Evolutionary conservation across 1,140 invertebrate species (phyloP).

Genomic region (Danaus plexippus): DNA sequence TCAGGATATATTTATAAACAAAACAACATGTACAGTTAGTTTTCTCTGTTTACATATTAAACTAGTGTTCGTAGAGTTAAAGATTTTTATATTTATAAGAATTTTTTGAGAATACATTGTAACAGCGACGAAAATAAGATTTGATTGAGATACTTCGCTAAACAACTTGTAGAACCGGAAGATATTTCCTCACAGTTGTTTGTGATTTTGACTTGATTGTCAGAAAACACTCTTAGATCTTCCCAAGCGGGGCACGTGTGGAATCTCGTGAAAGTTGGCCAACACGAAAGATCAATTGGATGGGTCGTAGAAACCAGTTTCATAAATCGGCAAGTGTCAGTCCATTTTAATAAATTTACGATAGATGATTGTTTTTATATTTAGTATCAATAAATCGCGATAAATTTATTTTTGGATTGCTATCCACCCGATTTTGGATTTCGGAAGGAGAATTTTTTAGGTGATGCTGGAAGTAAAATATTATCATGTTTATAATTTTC

Average conservation of each 20-base stretch:
- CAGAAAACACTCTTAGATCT: conserved; percentile 17
- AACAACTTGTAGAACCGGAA: too few species aligned
- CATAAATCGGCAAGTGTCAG: conserved; percentile 61
- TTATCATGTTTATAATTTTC: background rate
- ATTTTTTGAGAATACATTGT: too few species aligned
- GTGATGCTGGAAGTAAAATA: conserved; percentile 3
- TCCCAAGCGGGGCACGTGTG: conserved; percentile 27
- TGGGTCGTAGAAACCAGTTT: conserved; percentile 55
- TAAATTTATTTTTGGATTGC: conserved; percentile 10
- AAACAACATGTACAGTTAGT: too few species aligned
- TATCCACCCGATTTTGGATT: conserved; percentile 1
- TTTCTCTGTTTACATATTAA: too few species aligned
- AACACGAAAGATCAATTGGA: conserved; percentile 59
- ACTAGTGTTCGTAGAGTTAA: too few species aligned
- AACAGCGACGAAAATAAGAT: too few species aligned
- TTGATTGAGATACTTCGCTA: too few species aligned
- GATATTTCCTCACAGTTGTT: too few species aligned
- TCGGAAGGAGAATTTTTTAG: conserved; percentile 9
- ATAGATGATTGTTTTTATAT: background rate
- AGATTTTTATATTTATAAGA: too few species aligned
- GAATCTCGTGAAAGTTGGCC: conserved; percentile 68
- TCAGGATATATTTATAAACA: too few species aligned
- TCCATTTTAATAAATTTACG: conserved; percentile 9
- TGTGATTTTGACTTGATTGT: background rate
- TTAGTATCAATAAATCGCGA: background rate